A percentile compares a stretch with the other conserved stretches of the same genome.
Evolutionary conservation across 1,140 invertebrate species (phyloP).

Genomic region (Leptinotarsa lineolata): DNA sequence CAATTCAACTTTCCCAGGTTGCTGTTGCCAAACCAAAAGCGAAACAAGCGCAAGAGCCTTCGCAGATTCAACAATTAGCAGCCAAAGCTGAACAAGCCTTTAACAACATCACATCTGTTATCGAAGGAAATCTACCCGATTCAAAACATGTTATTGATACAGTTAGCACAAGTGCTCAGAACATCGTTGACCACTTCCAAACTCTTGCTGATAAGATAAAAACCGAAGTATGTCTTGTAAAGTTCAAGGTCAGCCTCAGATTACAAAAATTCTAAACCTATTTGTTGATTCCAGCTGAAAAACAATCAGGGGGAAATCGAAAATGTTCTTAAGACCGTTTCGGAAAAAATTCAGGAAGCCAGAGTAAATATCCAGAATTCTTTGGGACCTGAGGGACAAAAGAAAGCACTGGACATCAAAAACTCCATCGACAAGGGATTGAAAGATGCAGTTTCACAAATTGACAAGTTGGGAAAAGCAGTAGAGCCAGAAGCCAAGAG

Average conservation of each 20-base stretch:
- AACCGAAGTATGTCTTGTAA: conserved; percentile 32
- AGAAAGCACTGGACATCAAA: conserved; percentile 45
- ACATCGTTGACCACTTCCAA: conserved; percentile 41
- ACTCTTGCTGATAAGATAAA: conserved; percentile 42
- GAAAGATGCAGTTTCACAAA: conserved; percentile 43
- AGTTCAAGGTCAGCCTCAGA: too few relatives aligned
- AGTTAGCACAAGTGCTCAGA: conserved; percentile 38
- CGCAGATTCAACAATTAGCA: conserved; percentile 41
- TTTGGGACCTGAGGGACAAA: conserved; percentile 41
- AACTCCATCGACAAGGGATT: conserved; percentile 43
- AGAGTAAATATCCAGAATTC: conserved; percentile 37
- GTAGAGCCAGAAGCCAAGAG: conserved; percentile 45
- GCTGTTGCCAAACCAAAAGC: conserved; percentile 28
- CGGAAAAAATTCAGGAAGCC: conserved; percentile 39
- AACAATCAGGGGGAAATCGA: conserved; percentile 47
- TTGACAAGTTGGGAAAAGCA: conserved; percentile 43
- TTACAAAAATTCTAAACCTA: too few relatives aligned
- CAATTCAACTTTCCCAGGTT: conserved; percentile 25
- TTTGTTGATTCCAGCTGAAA: conserved; percentile 32
- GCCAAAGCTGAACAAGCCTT: conserved; percentile 38
- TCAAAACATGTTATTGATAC: conserved; percentile 43
- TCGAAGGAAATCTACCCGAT: conserved; percentile 41
- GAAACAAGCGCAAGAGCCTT: conserved; percentile 32
- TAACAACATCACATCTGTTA: conserved; percentile 36
- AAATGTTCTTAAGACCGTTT: conserved; percentile 40